phyloP scores from a whole-genome alignment of 1,140 invertebrate species.

The Apis cerana region DNA sequence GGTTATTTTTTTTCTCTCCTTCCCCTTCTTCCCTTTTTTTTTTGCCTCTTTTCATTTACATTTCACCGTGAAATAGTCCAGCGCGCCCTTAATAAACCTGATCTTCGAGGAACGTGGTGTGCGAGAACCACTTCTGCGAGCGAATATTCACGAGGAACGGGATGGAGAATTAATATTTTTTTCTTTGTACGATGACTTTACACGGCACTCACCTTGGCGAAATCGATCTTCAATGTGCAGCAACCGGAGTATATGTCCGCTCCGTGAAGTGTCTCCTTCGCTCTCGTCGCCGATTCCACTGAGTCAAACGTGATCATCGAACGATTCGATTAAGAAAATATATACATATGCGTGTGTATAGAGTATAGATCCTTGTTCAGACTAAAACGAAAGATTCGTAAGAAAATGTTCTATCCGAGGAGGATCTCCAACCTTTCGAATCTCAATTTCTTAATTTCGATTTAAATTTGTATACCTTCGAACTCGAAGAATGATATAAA shows the following conservation, averaged over 20 bases:
- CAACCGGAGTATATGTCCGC: slow-evolving; percentile 99
- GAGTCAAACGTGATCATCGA: slow-evolving; percentile 93
- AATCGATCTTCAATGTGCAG: slow-evolving; percentile 99
- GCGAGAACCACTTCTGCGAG: background rate
- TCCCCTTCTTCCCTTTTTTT: background rate
- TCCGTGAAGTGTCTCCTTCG: slow-evolving; percentile 97
- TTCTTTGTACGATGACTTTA: slow-evolving; percentile 21
- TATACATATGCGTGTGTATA: slow-evolving; percentile 37
- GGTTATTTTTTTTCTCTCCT: slow-evolving; percentile 19
- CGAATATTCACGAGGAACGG: background rate
- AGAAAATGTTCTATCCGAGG: too few species aligned
- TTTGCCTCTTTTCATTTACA: too few species aligned
- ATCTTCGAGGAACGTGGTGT: slow-evolving; percentile 1
- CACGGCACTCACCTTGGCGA: slow-evolving; percentile 93
- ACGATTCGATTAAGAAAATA: slow-evolving; percentile 80
- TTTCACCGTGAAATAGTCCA: background rate
- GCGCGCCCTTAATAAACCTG: slow-evolving; percentile 2
- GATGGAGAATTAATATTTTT: background rate
- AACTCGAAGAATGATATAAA: too few species aligned
- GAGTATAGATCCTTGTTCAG: too few species aligned
- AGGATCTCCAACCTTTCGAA: too few species aligned
- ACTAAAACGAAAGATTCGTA: too few species aligned
- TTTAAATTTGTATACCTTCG: too few species aligned
- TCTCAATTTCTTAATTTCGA: too few species aligned
- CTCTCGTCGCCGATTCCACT: slow-evolving; percentile 95